These are phyloP conservation scores for Blastobasis lacticolella DNA, from an alignment of 2,888 invertebrate genomes.

Conservation along the genomic window DNA sequence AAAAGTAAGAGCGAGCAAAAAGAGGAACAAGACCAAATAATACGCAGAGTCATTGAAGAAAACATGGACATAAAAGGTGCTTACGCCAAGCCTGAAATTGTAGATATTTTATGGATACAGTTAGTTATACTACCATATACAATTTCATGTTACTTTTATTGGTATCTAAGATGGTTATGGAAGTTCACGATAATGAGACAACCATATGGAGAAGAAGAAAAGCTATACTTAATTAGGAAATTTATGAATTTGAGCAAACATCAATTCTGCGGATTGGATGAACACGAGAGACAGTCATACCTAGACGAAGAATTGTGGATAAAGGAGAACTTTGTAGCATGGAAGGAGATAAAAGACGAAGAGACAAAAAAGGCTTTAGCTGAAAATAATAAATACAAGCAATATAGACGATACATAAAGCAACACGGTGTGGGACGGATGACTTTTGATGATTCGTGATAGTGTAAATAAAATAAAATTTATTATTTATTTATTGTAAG, in stretches of 20 bases:
- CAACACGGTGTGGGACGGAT: slow-evolving; percentile 92
- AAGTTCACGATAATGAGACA: slow-evolving; percentile 82
- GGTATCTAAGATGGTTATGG: slow-evolving; percentile 88
- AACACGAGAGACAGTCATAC: slow-evolving; percentile 82
- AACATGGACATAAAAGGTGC: slow-evolving; percentile 96
- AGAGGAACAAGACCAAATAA: slow-evolving; percentile 85
- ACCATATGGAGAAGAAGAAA: slow-evolving; percentile 88
- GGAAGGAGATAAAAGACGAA: slow-evolving; percentile 89
- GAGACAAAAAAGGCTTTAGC: slow-evolving; percentile 89
- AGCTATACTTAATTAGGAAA: slow-evolving; percentile 87
- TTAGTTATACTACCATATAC: slow-evolving; percentile 86
- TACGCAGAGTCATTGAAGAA: slow-evolving; percentile 88
- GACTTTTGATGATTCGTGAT: slow-evolving; percentile 89
- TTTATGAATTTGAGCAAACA: slow-evolving; percentile 81
- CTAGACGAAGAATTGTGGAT: slow-evolving; percentile 87
- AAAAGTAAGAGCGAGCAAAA: slow-evolving; percentile 78
- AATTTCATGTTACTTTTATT: slow-evolving; percentile 78
- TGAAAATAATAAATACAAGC: slow-evolving; percentile 90
- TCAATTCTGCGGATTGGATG: slow-evolving; percentile 83
- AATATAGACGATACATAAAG: slow-evolving; percentile 91
- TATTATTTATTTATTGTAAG: neutral
- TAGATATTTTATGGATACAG: slow-evolving; percentile 89
- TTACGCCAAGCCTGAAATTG: slow-evolving; percentile 87
- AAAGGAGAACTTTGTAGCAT: slow-evolving; percentile 82
- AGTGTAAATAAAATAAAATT: neutral